Conservation (phyloP, 2,797 vertebrate genomes). For the Haliaeetus albicilla region DNA sequence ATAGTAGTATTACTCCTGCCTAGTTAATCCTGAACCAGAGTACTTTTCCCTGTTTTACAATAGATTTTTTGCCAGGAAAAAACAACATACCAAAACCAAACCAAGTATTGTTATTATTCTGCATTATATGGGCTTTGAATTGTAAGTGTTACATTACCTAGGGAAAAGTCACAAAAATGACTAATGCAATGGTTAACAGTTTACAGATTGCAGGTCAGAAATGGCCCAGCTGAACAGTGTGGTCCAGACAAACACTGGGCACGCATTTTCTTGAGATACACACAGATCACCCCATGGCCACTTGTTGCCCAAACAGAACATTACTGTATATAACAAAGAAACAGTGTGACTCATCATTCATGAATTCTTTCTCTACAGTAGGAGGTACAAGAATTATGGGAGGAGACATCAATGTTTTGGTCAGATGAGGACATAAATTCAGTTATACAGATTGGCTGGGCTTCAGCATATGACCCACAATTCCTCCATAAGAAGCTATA, state of each 20-base stretch:
- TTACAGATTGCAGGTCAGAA: not conserved
- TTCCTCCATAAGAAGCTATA: not conserved
- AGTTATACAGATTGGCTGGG: not conserved
- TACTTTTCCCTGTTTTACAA: not conserved
- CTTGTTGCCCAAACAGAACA: not conserved
- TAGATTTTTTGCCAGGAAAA: not conserved
- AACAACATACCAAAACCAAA: not conserved
- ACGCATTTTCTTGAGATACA: not conserved
- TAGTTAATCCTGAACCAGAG: not conserved
- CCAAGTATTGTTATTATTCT: not conserved
- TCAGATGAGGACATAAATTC: not conserved
- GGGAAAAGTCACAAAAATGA: not conserved
- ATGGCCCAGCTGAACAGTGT: not conserved
- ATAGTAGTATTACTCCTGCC: not conserved
- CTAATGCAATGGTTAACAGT: not conserved
- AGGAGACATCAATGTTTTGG: not conserved
- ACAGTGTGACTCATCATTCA: not conserved
- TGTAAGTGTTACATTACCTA: accelerated
- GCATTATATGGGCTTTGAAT: not conserved
- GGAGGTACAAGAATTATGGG: not conserved
- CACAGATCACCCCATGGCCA: not conserved
- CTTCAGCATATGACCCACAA: not conserved
- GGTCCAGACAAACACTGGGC: not conserved
- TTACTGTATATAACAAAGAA: not conserved
- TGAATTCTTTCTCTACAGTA: not conserved